Conservation (phyloP, 2,113 vertebrate species). For the Rhipidura dahli region DNA sequence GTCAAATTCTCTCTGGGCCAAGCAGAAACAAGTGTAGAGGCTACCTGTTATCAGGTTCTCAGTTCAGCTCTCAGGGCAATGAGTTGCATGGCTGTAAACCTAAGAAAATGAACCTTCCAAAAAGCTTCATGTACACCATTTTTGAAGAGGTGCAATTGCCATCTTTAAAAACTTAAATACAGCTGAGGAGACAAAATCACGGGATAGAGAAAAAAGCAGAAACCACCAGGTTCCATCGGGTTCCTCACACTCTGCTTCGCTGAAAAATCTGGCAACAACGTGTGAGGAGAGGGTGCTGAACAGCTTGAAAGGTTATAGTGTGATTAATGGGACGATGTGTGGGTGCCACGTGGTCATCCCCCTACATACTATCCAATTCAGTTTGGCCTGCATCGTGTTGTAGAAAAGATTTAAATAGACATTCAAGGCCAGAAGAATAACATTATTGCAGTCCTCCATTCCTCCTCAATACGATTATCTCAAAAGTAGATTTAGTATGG, state of each 20-base stretch:
- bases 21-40: neutral
- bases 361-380: neutral
- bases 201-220: neutral
- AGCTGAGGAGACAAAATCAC: neutral
- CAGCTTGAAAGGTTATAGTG: slow-evolving; percentile 34
- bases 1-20: neutral
- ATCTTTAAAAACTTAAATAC: neutral
- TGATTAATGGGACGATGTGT: slow-evolving; percentile 7
- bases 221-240: slow-evolving; percentile 14
- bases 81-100: neutral
- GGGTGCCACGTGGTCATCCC: neutral
- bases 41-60: neutral
- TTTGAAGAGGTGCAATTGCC: neutral
- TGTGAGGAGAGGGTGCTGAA: neutral
- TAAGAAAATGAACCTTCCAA: neutral
- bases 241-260: neutral
- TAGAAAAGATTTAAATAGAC: slow-evolving; percentile 36
- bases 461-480: neutral
- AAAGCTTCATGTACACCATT: neutral
- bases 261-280: neutral
- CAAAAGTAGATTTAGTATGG: neutral
- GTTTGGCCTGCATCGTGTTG: neutral
- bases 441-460: slow-evolving; percentile 8
- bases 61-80: neutral
- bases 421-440: slow-evolving; percentile 26